phyloP scores from a whole-genome alignment of 2,113 vertebrate genomes.

The Odocoileus hemionus region DNA sequence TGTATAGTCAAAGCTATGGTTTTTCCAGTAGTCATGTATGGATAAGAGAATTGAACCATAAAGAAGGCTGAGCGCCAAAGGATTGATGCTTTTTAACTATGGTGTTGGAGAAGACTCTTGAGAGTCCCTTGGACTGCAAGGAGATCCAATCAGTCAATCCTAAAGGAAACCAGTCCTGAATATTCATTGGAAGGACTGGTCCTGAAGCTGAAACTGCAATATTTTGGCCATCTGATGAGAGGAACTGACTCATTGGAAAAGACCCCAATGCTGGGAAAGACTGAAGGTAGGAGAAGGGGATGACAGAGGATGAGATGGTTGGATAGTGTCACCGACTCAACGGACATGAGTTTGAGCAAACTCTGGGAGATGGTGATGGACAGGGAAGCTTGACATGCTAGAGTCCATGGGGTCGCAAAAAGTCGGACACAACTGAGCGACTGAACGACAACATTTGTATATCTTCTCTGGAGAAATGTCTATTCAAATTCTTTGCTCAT shows the following conservation, averaged over 20 bases:
- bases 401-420: neutral
- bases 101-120: neutral
- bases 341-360: neutral
- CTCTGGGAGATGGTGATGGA: neutral
- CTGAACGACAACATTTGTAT: neutral
- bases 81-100: neutral
- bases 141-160: neutral
- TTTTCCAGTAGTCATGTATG: neutral
- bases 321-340: neutral
- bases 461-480: neutral
- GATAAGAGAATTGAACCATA: neutral
- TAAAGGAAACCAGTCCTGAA: neutral
- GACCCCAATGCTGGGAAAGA: neutral
- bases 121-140: neutral
- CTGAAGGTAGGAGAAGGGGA: neutral
- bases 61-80: neutral
- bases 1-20: neutral
- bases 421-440: neutral
- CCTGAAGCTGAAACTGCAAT: neutral
- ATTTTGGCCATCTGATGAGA: fast-evolving
- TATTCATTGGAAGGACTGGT: neutral
- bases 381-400: neutral
- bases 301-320: neutral
- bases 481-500: neutral
- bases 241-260: neutral